These are phyloP conservation scores for Halcyon leucocephala DNA, from an alignment of 2,797 vertebrate species.

Conservation along the genomic window DNA sequence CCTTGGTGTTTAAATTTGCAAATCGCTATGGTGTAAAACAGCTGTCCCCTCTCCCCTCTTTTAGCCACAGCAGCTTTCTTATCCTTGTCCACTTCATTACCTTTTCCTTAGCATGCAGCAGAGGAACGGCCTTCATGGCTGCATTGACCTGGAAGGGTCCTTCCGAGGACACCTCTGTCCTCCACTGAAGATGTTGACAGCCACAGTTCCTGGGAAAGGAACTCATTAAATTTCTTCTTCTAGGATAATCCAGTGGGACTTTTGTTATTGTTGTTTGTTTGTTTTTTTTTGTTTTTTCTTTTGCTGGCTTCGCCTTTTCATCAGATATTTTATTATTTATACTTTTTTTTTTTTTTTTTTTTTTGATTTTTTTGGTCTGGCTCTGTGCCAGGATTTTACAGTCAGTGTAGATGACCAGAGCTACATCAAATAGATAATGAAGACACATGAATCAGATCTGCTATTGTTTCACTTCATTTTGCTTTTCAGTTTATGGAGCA, in stretches of 20 bases:
- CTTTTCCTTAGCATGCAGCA: background rate
- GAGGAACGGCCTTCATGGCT: background rate
- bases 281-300: background rate
- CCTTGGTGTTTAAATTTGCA: background rate
- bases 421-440: background rate
- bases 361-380: background rate
- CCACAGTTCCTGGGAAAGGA: background rate
- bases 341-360: background rate
- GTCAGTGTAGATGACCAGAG: background rate
- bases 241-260: background rate
- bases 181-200: background rate
- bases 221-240: background rate
- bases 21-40: background rate
- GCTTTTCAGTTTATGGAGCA: background rate
- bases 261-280: background rate
- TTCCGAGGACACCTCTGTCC: background rate
- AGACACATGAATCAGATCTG: background rate
- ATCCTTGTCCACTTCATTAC: background rate
- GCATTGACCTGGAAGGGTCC: background rate
- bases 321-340: background rate
- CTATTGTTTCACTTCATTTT: background rate
- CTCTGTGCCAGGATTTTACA: background rate
- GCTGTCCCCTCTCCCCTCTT: rapidly evolving
- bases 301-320: background rate
- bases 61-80: background rate